A percentile compares a stretch with the other conserved stretches of the same genome.
These are phyloP conservation scores for Brachionus paranguensis DNA, from an alignment of 1,140 invertebrate genomes.

Conservation along the genomic window DNA sequence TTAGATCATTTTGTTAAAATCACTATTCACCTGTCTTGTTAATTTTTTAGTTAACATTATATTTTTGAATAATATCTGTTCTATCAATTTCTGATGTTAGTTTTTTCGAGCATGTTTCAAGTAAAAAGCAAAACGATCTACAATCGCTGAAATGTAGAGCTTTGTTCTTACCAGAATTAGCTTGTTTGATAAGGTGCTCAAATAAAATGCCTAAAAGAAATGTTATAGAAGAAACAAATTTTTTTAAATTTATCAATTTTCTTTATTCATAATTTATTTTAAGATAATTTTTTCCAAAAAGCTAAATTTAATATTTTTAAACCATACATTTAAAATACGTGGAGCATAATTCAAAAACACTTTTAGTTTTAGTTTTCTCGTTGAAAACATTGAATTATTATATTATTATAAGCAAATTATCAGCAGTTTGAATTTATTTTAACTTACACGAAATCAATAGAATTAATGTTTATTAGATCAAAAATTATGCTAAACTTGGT, in stretches of 20 bases:
- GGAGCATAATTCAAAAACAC: background rate
- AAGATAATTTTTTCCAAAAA: background rate
- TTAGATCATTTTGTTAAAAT: no score
- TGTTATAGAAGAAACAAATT: background rate
- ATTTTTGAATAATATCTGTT: no score
- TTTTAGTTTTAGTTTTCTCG: background rate
- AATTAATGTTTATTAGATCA: background rate
- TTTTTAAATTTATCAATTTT: background rate
- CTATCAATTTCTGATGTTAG: no score
- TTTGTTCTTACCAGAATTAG: no score
- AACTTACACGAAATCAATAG: background rate
- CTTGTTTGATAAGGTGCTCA: background rate
- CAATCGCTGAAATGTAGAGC: no score
- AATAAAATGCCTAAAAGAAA: background rate
- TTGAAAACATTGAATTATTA: background rate
- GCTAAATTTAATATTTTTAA: background rate
- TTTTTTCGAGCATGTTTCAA: no score
- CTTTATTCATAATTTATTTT: background rate
- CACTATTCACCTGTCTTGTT: no score
- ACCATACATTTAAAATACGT: background rate
- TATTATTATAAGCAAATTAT: background rate
- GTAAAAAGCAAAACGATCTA: no score
- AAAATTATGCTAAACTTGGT: background rate
- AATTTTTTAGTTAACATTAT: no score
- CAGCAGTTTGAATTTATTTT: background rate